These are phyloP conservation scores for Galbula dea DNA, from an alignment of 2,113 vertebrate species.

Conservation along the genomic window DNA sequence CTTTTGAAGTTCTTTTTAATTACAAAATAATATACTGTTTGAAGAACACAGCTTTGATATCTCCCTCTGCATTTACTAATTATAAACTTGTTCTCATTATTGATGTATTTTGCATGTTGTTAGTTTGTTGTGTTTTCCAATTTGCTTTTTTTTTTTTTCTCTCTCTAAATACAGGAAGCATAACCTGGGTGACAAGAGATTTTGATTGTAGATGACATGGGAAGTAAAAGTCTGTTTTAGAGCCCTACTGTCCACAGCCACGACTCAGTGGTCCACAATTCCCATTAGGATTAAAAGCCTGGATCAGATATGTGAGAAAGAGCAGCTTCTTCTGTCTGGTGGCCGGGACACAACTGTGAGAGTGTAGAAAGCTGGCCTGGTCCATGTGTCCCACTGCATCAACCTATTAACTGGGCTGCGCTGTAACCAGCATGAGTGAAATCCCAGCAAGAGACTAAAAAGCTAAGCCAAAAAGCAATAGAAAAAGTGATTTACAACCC, in stretches of 20 bases:
- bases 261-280: not conserved
- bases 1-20: constrained; percentile 73
- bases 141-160: not conserved
- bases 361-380: not conserved
- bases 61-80: constrained; percentile 64
- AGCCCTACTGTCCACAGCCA: not conserved
- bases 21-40: constrained; percentile 73
- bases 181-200: not conserved
- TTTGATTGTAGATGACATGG: not conserved
- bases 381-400: not conserved
- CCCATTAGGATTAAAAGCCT: not conserved
- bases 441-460: not conserved
- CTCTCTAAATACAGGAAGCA: not conserved
- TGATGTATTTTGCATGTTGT: constrained; percentile 37
- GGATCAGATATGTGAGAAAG: not conserved
- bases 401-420: not conserved
- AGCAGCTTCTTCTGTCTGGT: too few relatives aligned
- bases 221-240: not conserved
- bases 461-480: not conserved
- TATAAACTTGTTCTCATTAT: constrained; percentile 52
- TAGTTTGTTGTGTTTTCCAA: constrained; percentile 36
- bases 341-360: not conserved
- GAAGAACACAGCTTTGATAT: constrained; percentile 72
- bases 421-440: not conserved
- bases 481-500: not conserved